Evolutionary conservation across 2,888 invertebrate genomes (phyloP).

Genomic region (Nomada flava): DNA sequence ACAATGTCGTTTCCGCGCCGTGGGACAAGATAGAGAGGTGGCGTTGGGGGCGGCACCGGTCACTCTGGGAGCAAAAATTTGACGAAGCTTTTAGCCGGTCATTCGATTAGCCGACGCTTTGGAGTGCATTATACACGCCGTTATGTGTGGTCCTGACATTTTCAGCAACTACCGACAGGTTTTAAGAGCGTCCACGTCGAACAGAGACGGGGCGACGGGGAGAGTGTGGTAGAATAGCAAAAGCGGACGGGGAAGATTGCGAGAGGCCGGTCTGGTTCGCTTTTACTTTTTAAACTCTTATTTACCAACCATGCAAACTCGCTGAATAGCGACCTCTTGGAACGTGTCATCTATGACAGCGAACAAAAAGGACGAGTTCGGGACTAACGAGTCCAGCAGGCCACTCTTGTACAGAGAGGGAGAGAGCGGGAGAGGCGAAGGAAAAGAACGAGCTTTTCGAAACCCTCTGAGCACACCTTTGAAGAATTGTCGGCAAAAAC

Average conservation of each 20-base stretch:
- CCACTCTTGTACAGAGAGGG: constrained; percentile 29
- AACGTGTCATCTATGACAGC: constrained; percentile 70
- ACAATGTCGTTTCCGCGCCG: constrained; percentile 74
- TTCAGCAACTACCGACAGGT: constrained; percentile 69
- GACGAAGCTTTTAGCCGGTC: constrained; percentile 80
- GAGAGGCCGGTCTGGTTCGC: constrained; percentile 39
- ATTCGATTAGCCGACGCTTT: constrained; percentile 79
- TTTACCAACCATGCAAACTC: constrained; percentile 65
- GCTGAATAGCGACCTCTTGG: constrained; percentile 65
- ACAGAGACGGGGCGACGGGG: constrained; percentile 16
- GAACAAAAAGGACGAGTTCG: constrained; percentile 63
- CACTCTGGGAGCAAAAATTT: constrained; percentile 74
- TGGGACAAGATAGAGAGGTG: not conserved
- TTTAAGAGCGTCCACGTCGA: constrained; percentile 49
- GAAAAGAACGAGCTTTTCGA: not conserved
- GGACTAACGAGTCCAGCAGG: constrained; percentile 68
- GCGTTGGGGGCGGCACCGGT: constrained; percentile 49
- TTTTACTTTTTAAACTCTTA: constrained; percentile 61
- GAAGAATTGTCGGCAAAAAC: not conserved
- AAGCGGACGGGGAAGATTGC: constrained; percentile 10
- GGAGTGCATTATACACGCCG: constrained; percentile 76
- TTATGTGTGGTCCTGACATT: constrained; percentile 78
- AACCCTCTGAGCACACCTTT: not conserved
- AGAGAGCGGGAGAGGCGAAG: not conserved
- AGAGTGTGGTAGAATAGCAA: constrained; percentile 3